These are phyloP conservation scores for Eulemur coronatus DNA, from an alignment of 2,797 vertebrate species.

Conservation along the genomic window DNA sequence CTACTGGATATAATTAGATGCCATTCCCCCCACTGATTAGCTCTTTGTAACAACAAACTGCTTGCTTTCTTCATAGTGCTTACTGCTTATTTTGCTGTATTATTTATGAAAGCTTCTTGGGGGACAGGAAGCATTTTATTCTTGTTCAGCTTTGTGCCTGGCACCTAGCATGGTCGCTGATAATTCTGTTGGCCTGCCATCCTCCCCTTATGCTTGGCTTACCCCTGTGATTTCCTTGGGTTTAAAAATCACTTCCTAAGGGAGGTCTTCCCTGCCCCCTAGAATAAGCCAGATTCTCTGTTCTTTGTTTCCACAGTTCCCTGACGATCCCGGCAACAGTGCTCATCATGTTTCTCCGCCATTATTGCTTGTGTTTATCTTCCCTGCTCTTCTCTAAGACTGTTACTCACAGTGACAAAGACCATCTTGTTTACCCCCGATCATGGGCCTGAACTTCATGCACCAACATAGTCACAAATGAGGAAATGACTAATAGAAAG, in stretches of 20 bases:
- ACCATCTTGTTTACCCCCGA: background rate
- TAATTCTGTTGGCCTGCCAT: background rate
- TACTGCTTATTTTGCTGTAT: background rate
- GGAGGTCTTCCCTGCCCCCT: background rate
- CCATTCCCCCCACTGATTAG: background rate
- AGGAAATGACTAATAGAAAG: background rate
- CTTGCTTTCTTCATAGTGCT: background rate
- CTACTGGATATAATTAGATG: background rate
- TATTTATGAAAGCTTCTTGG: background rate
- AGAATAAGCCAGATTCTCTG: background rate
- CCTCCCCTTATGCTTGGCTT: background rate
- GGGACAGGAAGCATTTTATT: background rate
- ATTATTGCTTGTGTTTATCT: no score
- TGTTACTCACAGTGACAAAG: background rate
- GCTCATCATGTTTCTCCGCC: background rate
- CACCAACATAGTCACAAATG: background rate
- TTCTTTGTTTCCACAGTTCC: background rate
- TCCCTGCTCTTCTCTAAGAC: background rate
- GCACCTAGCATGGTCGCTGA: background rate
- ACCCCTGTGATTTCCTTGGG: background rate
- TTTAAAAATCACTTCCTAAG: background rate
- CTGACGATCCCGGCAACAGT: rapidly evolving
- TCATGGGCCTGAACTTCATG: background rate
- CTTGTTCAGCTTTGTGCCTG: background rate
- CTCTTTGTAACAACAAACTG: background rate